phyloP scores from a whole-genome alignment of 2,113 vertebrate genomes.

The Phoenicopterus ruber region DNA sequence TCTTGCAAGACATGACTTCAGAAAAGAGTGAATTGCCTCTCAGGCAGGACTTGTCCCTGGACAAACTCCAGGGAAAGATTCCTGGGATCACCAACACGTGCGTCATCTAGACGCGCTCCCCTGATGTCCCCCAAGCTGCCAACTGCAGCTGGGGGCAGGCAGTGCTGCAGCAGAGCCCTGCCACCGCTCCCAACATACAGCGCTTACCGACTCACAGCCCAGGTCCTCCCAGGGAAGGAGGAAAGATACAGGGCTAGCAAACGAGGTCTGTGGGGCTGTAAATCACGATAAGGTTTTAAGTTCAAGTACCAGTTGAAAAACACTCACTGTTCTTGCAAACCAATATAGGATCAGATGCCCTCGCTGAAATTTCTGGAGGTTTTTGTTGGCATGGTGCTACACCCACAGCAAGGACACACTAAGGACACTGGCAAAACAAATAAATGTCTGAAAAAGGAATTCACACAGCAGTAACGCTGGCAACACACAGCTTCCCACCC shows the following conservation, averaged over 20 bases:
- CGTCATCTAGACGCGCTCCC: accelerated
- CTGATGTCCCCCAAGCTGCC: accelerated
- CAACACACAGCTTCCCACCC: background rate
- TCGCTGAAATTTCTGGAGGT: background rate
- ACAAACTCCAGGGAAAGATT: background rate
- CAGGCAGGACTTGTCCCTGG: background rate
- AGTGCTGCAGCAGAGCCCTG: background rate
- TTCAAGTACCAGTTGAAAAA: background rate
- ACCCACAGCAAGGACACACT: background rate
- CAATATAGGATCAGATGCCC: background rate
- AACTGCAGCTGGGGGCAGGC: background rate
- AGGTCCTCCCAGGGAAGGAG: background rate
- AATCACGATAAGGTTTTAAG: background rate
- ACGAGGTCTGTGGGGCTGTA: background rate
- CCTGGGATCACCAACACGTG: background rate
- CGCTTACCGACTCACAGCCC: background rate
- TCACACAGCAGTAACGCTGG: background rate
- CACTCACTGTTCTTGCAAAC: background rate
- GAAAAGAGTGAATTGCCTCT: background rate
- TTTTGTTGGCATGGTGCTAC: background rate
- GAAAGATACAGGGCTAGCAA: background rate
- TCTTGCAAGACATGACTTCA: background rate
- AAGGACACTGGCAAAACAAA: background rate
- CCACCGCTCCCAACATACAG: background rate
- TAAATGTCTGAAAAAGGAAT: background rate